Evolutionary conservation across 2,797 vertebrate species (phyloP), one percentile per base, ranked within the genome.

Genomic region (Pachyuromys duprasi): DNA sequence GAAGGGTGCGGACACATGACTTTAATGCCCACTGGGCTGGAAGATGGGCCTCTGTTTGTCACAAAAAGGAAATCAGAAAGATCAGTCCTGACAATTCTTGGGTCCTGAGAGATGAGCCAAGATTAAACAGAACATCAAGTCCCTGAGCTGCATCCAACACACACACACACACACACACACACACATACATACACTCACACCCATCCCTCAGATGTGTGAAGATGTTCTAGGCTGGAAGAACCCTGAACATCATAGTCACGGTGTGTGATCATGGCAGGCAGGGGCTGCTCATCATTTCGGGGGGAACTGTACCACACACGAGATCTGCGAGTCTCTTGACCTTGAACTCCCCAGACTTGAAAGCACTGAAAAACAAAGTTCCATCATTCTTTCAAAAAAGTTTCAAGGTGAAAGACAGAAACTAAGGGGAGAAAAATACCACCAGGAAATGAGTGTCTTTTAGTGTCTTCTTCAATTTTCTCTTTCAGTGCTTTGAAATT

Each of bases 381-480:
- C 22, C 12, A 22, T 72, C 5, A n/a, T 42, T 18, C 55, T 70
- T 22, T 13, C 53, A 5, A 26, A 83, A 86, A 76, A 39, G 67
- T 72, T 65, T 90, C 78, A 28, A 81, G 53, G 53, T 72, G 81
- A 39, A 90, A 92, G 75, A 80, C 49, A 86, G 84, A 80, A 86
- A 78, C 57, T 13, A 90, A 11, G 39, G 13, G 18, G 14, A 83
- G 31, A 75, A 36, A 69, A 65, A 75, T 4, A 53, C 3, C 28
- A 53, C 13, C 7, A 11, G 45, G 67, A 69, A 72, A 42, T 7
- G n/a, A n/a, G 24, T 12, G 39, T 72, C n/a, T 57, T 39, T 24
- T 18, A 8, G 33, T 5, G 33, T 57, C 36, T 33, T 28, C 15
- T 39, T 45, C 60, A 13, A 13, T 22, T 42, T 60, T 5, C n/a